These are phyloP conservation scores for Patiria pectinifera DNA, from an alignment of 53 echinoderm and acorn worm species.

Conservation along the genomic window DNA sequence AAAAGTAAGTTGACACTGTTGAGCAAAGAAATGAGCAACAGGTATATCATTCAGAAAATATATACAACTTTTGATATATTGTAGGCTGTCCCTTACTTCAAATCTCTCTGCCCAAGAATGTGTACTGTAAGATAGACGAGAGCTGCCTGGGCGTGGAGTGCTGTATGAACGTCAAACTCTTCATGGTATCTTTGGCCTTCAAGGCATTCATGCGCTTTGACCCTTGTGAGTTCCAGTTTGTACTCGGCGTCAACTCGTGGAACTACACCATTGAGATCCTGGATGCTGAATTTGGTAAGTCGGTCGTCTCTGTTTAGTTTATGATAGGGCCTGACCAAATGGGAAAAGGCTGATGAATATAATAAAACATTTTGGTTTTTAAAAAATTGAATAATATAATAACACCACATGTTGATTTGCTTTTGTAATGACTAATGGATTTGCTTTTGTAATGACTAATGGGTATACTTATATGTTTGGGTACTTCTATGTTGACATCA, in stretches of 20 bases:
- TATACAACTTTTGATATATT: neutral
- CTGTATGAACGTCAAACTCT: slow-evolving; percentile 57
- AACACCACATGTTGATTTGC: no score
- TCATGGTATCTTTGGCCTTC: slow-evolving; percentile 40
- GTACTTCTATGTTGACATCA: neutral
- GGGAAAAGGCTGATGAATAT: no score
- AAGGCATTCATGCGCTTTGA: slow-evolving; percentile 64
- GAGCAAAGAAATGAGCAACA: no score
- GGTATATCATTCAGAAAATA: no score
- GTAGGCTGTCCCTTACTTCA: slow-evolving; percentile 65
- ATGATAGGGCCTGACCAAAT: neutral
- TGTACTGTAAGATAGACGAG: slow-evolving; percentile 65
- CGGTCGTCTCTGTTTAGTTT: neutral
- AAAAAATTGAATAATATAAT: no score
- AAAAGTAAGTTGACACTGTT: no score
- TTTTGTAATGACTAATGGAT: no score
- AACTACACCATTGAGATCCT: slow-evolving; percentile 57
- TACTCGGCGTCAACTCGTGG: slow-evolving; percentile 57
- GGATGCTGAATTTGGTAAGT: slow-evolving; percentile 67
- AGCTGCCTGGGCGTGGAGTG: slow-evolving; percentile 67
- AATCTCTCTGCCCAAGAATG: slow-evolving; percentile 54
- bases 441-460: no score
- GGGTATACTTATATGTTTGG: neutral
- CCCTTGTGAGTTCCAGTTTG: slow-evolving; percentile 59
- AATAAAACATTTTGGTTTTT: no score